Conservation (phyloP, 1,140 invertebrate species). For the Carposina sasakii region DNA sequence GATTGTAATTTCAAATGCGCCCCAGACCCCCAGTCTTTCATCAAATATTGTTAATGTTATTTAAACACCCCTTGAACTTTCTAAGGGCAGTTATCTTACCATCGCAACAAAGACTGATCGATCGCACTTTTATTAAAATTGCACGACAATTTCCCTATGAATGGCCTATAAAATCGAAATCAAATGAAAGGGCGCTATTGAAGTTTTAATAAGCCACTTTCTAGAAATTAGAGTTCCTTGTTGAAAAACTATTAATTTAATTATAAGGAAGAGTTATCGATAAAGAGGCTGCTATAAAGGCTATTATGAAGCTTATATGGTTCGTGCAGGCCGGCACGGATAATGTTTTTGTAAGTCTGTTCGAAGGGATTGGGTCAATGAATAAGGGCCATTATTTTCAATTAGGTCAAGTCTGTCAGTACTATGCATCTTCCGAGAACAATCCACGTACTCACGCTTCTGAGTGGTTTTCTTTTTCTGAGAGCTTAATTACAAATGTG, state of each 20-base stretch:
- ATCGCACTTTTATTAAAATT: too few species aligned
- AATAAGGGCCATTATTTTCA: slow-evolving; percentile 69
- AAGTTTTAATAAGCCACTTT: too few species aligned
- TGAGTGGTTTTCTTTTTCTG: slow-evolving; percentile 52
- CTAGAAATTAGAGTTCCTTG: slow-evolving; percentile 41
- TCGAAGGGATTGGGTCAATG: slow-evolving; percentile 42
- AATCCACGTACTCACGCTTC: slow-evolving; percentile 60
- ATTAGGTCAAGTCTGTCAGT: slow-evolving; percentile 66
- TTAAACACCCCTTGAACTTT: too few species aligned
- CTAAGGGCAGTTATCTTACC: too few species aligned
- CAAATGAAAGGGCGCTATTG: too few species aligned
- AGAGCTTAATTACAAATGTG: slow-evolving; percentile 55
- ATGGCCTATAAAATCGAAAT: too few species aligned
- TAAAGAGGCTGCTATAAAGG: too few species aligned
- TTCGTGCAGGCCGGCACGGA: slow-evolving; percentile 10
- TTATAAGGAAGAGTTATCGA: slow-evolving; percentile 53
- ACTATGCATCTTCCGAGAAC: slow-evolving; percentile 59
- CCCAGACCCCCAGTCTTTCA: too few species aligned
- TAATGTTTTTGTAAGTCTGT: slow-evolving; percentile 52
- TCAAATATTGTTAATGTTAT: too few species aligned
- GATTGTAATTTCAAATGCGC: too few species aligned
- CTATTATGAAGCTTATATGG: slow-evolving; percentile 9
- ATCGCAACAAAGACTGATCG: too few species aligned
- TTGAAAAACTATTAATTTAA: slow-evolving; percentile 56
- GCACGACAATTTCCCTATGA: too few species aligned